Evolutionary conservation across 2,797 vertebrate species (phyloP), one percentile per base, ranked within the genome.

Genomic region (Meda fulgida): DNA sequence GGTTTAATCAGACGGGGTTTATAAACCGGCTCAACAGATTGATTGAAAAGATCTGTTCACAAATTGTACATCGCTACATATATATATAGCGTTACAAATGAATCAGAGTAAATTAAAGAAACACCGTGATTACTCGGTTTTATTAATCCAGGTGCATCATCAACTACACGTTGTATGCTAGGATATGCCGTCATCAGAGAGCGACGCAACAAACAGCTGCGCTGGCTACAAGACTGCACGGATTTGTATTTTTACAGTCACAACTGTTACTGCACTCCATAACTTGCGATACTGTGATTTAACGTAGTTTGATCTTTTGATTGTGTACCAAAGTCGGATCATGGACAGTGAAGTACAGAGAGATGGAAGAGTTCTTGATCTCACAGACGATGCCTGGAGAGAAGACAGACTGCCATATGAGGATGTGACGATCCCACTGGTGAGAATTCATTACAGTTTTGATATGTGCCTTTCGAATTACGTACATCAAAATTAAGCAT

Each of bases 301-400:
- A 58, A 60, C 18, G 1, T 21, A 40, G 36, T 43, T 84, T 51
- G 10, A 19, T 60, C 5, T 48, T 21, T 43, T 63, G 36, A 78
- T 36, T 29, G 31, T 78, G 38, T 26, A 4, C 2, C 8, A 7
- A 90, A 51, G 75, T 40, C 6, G 29, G n/a, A 69, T 36, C 53
- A 96, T 96, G 95, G 98, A 99, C 93, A 99, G 98, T 53, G 98
- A 99, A 85, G 97, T 99, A 36, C 97, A 98, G 78, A 94, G 98
- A 87, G 98, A 99, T 9, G 98, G 98, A 53, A 95, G 98, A 89
- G 97, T 99, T 87, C 93, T 99, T 89, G 98, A 99, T 89, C 93
- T 99, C 75, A 99, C 99, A 3, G 98, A 99, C 23, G 98, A 99
- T 14, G 98, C 98, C 0, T 99, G 98, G 98, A 96, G 98, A 84